These are phyloP conservation scores for Erebia palarica DNA, from an alignment of 2,888 invertebrate species.

Conservation along the genomic window DNA sequence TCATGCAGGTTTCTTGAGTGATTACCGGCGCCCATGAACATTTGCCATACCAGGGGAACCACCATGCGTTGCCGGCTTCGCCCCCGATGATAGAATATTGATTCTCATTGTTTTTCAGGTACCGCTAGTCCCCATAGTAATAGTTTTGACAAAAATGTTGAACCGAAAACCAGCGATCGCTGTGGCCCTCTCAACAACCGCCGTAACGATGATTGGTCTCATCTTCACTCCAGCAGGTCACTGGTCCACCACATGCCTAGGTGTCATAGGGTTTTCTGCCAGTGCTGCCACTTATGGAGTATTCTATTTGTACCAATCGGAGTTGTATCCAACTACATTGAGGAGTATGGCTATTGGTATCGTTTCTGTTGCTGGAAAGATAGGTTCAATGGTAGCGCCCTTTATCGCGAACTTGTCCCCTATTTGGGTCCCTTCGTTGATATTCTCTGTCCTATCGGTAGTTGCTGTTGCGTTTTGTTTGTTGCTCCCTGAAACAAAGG, in stretches of 20 bases:
- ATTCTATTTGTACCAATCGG: slow-evolving; percentile 53
- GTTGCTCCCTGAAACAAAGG: slow-evolving; percentile 62
- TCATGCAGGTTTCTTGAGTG: no score
- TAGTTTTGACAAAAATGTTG: slow-evolving; percentile 49
- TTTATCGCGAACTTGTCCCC: slow-evolving; percentile 55
- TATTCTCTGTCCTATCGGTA: slow-evolving; percentile 56
- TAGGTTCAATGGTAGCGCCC: slow-evolving; percentile 60
- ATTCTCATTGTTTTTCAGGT: slow-evolving; percentile 52
- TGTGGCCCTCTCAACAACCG: slow-evolving; percentile 41
- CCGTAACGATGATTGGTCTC: slow-evolving; percentile 48
- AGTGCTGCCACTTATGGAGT: slow-evolving; percentile 46
- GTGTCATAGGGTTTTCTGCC: slow-evolving; percentile 48
- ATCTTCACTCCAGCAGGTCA: slow-evolving; percentile 49
- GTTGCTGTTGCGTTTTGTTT: slow-evolving; percentile 52
- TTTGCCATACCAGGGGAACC: no score
- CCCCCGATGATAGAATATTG: no score
- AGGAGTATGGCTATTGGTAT: slow-evolving; percentile 60
- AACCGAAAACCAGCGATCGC: slow-evolving; percentile 51
- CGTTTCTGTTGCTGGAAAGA: slow-evolving; percentile 52
- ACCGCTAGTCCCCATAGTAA: slow-evolving; percentile 46
- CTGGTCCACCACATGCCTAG: slow-evolving; percentile 47
- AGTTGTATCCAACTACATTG: slow-evolving; percentile 61
- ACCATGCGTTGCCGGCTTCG: no score
- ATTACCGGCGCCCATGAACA: no score
- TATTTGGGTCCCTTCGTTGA: slow-evolving; percentile 54